phyloP scores from a whole-genome alignment of 2,113 vertebrate genomes.

The Panurus biarmicus region DNA sequence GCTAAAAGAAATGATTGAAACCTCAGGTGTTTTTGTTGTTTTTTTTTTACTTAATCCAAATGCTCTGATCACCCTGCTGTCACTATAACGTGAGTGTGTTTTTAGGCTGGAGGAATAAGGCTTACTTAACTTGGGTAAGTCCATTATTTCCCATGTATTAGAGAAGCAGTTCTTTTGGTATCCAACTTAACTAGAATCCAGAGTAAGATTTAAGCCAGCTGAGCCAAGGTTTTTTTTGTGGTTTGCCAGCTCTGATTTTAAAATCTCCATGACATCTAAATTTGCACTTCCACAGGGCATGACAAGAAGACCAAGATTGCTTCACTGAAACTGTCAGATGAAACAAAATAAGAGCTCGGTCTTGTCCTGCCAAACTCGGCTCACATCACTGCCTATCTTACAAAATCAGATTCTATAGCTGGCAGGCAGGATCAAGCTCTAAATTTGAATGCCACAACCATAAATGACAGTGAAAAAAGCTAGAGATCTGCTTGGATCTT shows the following conservation, averaged over 20 bases:
- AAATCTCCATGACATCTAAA: conserved; percentile 52
- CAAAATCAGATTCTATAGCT: conserved; percentile 34
- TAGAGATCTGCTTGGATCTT: not conserved
- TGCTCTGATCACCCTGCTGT: not conserved
- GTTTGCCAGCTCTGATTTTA: conserved; percentile 39
- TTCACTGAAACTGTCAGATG: conserved; percentile 44
- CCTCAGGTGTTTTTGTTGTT: not conserved
- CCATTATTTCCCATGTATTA: conserved; percentile 27
- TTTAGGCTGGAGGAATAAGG: not conserved
- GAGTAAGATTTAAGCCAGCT: conserved; percentile 34
- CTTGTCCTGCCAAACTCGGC: conserved; percentile 45
- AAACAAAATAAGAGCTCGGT: conserved; percentile 34
- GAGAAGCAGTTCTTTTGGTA: conserved; percentile 17
- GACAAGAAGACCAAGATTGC: conserved; percentile 28
- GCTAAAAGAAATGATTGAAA: not conserved
- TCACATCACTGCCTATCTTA: conserved; percentile 39
- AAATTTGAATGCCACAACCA: conserved; percentile 9
- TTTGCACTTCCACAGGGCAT: conserved; percentile 39
- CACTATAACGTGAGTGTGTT: not conserved
- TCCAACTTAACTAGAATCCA: conserved; percentile 10
- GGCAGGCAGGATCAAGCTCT: conserved; percentile 18
- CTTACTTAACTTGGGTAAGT: not conserved
- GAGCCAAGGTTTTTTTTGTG: not conserved
- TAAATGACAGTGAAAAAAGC: not conserved
- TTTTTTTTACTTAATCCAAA: not conserved